These are phyloP conservation scores for Cheilosia vernalis DNA, from an alignment of 2,888 invertebrate species.

Conservation along the genomic window DNA sequence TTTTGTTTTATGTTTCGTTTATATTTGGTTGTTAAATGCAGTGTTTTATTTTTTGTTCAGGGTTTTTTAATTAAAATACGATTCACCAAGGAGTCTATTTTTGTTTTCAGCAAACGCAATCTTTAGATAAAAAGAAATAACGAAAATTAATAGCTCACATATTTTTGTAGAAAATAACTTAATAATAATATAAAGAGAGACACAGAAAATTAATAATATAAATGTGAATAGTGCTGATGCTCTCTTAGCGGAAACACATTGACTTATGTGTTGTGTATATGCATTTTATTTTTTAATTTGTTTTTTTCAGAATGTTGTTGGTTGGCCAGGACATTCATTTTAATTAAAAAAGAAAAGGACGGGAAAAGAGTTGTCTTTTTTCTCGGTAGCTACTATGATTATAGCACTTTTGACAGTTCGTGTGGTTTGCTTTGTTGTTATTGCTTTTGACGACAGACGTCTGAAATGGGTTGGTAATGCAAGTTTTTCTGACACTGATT, in stretches of 20 bases:
- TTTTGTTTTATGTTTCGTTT: conserved; percentile 25
- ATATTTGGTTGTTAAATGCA: conserved; percentile 70
- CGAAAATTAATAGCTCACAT: not conserved
- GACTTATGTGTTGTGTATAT: conserved; percentile 10
- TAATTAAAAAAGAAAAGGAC: conserved; percentile 35
- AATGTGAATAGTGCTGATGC: conserved; percentile 51
- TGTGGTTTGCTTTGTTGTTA: conserved; percentile 11
- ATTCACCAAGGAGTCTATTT: conserved; percentile 58
- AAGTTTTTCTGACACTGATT: conserved; percentile 26
- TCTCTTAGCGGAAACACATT: conserved; percentile 31
- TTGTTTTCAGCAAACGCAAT: conserved; percentile 25
- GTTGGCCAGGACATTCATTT: conserved; percentile 48
- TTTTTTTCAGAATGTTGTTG: conserved; percentile 13
- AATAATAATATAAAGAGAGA: conserved; percentile 38
- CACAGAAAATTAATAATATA: conserved; percentile 54
- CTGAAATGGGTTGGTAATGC: not conserved
- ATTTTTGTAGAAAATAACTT: conserved; percentile 30
- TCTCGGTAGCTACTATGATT: conserved; percentile 19
- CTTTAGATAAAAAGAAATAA: conserved; percentile 39
- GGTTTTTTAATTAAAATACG: conserved; percentile 53
- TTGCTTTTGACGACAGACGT: conserved; percentile 27
- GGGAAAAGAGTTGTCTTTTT: conserved; percentile 10
- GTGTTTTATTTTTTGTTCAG: conserved; percentile 22
- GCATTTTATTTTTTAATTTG: not conserved
- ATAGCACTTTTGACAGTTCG: conserved; percentile 19